Conservation (phyloP, 2,888 invertebrate species). For the Clistopyga incitator region DNA sequence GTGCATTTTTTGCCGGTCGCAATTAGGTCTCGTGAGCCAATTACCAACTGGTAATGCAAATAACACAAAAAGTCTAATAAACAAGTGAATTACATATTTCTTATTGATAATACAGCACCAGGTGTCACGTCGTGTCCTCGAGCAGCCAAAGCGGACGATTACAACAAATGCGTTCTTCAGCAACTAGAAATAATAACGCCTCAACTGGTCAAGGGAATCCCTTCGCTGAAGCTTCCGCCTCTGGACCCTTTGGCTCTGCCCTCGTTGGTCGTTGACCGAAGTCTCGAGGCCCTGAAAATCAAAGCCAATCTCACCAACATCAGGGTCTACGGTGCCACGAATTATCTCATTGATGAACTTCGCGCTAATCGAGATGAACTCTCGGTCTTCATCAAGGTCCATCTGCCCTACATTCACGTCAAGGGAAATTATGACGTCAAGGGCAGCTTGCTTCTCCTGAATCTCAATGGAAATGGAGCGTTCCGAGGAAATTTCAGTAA, state of each 20-base stretch:
- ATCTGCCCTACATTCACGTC: constrained; percentile 84
- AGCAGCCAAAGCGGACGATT: constrained; percentile 71
- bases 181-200: constrained; percentile 88
- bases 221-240: constrained; percentile 89
- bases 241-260: constrained; percentile 90
- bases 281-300: constrained; percentile 89
- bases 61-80: constrained; percentile 13
- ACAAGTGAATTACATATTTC: not conserved
- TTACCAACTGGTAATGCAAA: constrained; percentile 10
- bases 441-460: constrained; percentile 85
- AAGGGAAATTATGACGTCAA: constrained; percentile 86
- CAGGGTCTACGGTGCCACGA: constrained; percentile 88
- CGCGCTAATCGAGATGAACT: constrained; percentile 85
- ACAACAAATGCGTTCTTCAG: constrained; percentile 86
- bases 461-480: constrained; percentile 85
- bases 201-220: constrained; percentile 88
- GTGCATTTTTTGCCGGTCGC: not conserved
- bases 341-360: constrained; percentile 87
- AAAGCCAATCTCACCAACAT: constrained; percentile 90
- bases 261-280: constrained; percentile 89
- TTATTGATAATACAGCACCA: constrained; percentile 74
- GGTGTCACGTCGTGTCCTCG: constrained; percentile 78
- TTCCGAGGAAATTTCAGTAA: constrained; percentile 87
- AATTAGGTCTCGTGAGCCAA: not conserved
- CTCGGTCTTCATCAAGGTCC: constrained; percentile 83